Conservation (phyloP, 2,888 invertebrate genomes). For the Heliconius cydno region DNA sequence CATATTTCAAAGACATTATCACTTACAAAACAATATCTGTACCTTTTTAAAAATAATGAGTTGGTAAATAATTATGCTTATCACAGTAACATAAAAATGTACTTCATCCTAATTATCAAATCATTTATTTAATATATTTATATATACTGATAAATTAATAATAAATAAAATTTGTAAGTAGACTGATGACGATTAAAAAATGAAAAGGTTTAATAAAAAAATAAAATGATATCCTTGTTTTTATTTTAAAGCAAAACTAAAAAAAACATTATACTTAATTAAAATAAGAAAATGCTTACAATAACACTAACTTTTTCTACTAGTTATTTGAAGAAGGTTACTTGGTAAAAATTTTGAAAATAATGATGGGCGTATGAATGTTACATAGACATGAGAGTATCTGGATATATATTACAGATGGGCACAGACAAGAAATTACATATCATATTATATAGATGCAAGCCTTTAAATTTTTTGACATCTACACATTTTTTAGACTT, state of each 20-base stretch:
- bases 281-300: not conserved
- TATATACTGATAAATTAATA: slow-evolving; percentile 13
- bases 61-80: not conserved
- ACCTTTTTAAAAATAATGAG: not conserved
- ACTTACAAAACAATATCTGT: not conserved
- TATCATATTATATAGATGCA: no score
- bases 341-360: no score
- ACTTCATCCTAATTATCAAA: not conserved
- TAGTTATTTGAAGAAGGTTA: no score
- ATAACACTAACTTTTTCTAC: no score
- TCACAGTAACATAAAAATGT: not conserved
- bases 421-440: no score
- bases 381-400: no score
- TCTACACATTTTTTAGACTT: no score
- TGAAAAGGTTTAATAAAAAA: slow-evolving; percentile 19
- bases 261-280: not conserved
- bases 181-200: not conserved
- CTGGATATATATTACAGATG: no score
- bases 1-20: slow-evolving; percentile 2
- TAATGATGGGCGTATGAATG: no score
- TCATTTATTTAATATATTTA: not conserved
- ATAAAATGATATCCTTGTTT: not conserved
- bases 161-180: slow-evolving; percentile 6
- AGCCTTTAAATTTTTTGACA: no score
- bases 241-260: slow-evolving; percentile 7